Evolutionary conservation across 2,888 invertebrate genomes (phyloP).

Genomic region (Cybosia mesomella): DNA sequence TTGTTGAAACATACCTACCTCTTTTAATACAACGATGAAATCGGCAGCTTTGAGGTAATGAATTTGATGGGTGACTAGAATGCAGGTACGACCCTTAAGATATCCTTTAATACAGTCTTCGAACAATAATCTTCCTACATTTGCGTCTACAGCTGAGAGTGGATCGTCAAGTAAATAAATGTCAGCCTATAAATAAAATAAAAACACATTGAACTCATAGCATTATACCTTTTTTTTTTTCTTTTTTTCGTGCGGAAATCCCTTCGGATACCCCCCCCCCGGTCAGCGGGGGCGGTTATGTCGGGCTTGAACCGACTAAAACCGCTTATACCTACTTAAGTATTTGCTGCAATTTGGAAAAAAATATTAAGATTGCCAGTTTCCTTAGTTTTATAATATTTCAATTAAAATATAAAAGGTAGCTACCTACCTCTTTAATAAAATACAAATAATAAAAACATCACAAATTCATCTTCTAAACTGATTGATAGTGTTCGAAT

Average conservation of each 20-base stretch:
- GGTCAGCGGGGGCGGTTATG: too few relatives aligned
- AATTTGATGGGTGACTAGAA: slow-evolving; percentile 95
- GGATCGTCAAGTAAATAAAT: slow-evolving; percentile 94
- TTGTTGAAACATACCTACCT: slow-evolving; percentile 53
- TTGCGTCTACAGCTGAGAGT: slow-evolving; percentile 93
- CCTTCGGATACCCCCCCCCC: too few relatives aligned
- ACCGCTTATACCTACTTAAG: too few relatives aligned
- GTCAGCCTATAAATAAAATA: slow-evolving; percentile 86
- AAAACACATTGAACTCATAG: background rate
- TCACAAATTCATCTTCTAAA: too few relatives aligned
- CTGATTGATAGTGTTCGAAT: too few relatives aligned
- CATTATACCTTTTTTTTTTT: too few relatives aligned
- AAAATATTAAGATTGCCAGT: background rate
- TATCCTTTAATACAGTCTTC: slow-evolving; percentile 90
- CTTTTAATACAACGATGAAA: slow-evolving; percentile 86
- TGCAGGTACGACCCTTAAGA: slow-evolving; percentile 89
- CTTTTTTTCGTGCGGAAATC: too few relatives aligned
- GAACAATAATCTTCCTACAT: slow-evolving; percentile 92
- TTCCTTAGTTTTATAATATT: background rate
- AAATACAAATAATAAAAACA: background rate
- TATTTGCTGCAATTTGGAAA: background rate
- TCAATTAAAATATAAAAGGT: background rate
- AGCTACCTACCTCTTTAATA: background rate
- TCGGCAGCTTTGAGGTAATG: slow-evolving; percentile 86
- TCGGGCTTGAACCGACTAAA: too few relatives aligned